Evolutionary conservation across 1,140 invertebrate genomes (phyloP).

Genomic region (Odontomachus brunneus): DNA sequence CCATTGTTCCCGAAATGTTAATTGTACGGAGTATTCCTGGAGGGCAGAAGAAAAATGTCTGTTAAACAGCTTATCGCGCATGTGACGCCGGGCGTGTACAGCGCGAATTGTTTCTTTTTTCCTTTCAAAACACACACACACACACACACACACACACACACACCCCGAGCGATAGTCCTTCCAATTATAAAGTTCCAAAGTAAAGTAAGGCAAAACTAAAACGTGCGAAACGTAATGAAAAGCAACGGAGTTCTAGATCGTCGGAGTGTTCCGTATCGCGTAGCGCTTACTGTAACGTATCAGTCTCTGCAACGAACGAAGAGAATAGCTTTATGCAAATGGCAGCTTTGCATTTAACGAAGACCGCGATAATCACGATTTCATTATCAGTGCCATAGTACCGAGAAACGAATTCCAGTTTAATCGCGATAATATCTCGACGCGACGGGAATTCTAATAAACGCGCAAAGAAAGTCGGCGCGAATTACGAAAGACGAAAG

Average conservation of each 20-base stretch:
- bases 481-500: no score
- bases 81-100: constrained; percentile 7
- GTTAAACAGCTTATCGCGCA: constrained; percentile 35
- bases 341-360: constrained; percentile 15
- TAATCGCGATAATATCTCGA: neutral
- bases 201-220: constrained; percentile 22
- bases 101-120: constrained; percentile 11
- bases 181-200: constrained; percentile 37
- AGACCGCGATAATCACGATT: constrained; percentile 6
- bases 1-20: constrained; percentile 98
- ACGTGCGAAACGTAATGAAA: constrained; percentile 37
- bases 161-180: constrained; percentile 1
- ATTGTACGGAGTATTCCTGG: constrained; percentile 97
- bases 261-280: constrained; percentile 22
- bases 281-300: constrained; percentile 4
- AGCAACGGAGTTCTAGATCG: constrained; percentile 16
- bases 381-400: constrained; percentile 19
- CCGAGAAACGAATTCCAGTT: neutral
- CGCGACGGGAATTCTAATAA: neutral
- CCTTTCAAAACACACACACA: no score
- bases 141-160: no score
- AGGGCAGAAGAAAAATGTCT: constrained; percentile 74
- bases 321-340: constrained; percentile 30
- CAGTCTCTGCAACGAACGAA: constrained; percentile 11
- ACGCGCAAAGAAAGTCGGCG: neutral